A percentile compares a stretch with the other conserved stretches of the same genome.
Conservation (phyloP, 2,888 invertebrate genomes). For the Drosophila melanosoma region DNA sequence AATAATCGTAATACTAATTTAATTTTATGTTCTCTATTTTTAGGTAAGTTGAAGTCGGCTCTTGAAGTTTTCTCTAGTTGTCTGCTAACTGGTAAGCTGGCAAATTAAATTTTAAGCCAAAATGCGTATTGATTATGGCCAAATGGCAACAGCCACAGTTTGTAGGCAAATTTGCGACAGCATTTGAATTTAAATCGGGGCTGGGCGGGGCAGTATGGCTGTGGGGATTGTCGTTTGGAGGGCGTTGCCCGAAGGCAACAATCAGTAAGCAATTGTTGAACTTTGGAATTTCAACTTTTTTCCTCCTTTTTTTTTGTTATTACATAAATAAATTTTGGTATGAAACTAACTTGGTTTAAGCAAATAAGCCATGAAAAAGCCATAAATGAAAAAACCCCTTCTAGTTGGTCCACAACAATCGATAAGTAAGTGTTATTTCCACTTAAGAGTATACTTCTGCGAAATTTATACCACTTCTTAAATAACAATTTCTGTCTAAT, state of each 20-base stretch:
- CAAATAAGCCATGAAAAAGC: background rate
- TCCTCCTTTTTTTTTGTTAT: background rate
- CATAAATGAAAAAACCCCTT: too few relatives aligned
- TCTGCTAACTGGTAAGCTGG: slow-evolving; percentile 36
- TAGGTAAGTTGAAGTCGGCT: slow-evolving; percentile 40
- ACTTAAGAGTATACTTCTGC: background rate
- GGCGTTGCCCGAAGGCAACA: slow-evolving; percentile 16
- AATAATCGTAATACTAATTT: slow-evolving; percentile 11
- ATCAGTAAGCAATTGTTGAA: slow-evolving; percentile 40
- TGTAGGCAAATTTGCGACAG: background rate
- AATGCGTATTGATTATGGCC: slow-evolving; percentile 21
- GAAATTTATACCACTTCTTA: too few relatives aligned
- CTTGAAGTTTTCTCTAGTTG: background rate
- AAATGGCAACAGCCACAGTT: slow-evolving; percentile 23
- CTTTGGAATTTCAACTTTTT: slow-evolving; percentile 20
- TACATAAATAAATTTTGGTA: slow-evolving; percentile 35
- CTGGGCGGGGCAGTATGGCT: background rate
- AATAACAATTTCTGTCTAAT: background rate
- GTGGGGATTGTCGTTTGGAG: slow-evolving; percentile 11
- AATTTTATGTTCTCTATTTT: slow-evolving; percentile 39
- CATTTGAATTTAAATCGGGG: background rate
- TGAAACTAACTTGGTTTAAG: background rate
- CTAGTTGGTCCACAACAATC: background rate
- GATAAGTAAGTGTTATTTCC: background rate
- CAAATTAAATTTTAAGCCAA: slow-evolving; percentile 8